Evolutionary conservation across 2,113 vertebrate species (phyloP), one percentile per base, ranked within the genome.

Genomic region (Fulmarus glacialis): DNA sequence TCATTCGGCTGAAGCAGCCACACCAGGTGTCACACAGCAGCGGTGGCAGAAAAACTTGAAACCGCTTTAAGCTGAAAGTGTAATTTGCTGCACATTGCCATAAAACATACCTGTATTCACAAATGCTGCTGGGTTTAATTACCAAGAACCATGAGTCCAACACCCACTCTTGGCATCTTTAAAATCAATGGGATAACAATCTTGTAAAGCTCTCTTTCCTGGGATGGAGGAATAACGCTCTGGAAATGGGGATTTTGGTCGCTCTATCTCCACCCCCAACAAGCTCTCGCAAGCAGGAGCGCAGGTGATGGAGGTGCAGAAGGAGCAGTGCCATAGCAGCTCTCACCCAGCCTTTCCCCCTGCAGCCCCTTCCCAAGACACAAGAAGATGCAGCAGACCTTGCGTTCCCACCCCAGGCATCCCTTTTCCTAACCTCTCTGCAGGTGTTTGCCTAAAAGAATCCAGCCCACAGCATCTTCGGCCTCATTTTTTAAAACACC

Each of bases 51-150:
- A 66, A 71, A 23, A 18, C 13, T 5, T 14, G 7, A 64, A 22
- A 58, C 45, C 4, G 38, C 19, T 66, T 62, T 40, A 59, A 62
- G 40, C 13, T 63, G 34, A 45, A 36, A 58, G 32, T 32, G 67
- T 71, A n/a, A 74, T 52, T 43, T 34, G 30, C 42, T 50, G 14
- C 43, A 18, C 2, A 0, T 24, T 42, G 36, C 22, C 64, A 9
- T 27, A 9, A 63, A 71, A 50, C 43, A 23, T 2, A 45, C 26
- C 23, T 0, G 0, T 1, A 1, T 10, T 18, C 80, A 63, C 22
- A 73, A 62, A 32, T 9, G 15, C 59, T 22, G 29, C 50, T 74
- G 47, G 34, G 29, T 60, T 84, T 55, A 22, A 75, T 45, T 29
- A 55, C 36, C 59, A 32, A 43, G 34, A 40, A 55, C 66, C 43